phyloP scores from a whole-genome alignment of 2,113 vertebrate species.

The Poecile atricapillus region DNA sequence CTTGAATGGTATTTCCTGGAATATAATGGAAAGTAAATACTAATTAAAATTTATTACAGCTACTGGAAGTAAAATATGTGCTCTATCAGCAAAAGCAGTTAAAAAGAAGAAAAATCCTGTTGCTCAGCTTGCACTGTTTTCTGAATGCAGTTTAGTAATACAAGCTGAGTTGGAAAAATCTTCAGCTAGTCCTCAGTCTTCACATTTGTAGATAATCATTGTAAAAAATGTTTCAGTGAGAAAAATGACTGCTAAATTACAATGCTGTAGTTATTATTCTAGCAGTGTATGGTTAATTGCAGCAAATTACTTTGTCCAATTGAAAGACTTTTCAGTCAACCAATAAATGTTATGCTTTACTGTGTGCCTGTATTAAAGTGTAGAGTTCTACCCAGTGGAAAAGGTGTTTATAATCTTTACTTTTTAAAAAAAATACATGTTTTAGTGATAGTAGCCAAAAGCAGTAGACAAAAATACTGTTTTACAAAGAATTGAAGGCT shows the following conservation, averaged over 20 bases:
- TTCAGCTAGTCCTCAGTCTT: background rate
- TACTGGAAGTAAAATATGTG: background rate
- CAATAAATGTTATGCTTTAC: background rate
- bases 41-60: background rate
- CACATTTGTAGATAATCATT: background rate
- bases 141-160: background rate
- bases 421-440: rapidly evolving
- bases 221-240: background rate
- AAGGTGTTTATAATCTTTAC: background rate
- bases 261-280: background rate
- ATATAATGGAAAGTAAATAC: background rate
- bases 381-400: background rate
- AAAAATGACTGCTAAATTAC: background rate
- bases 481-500: background rate
- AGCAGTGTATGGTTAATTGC: background rate
- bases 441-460: background rate
- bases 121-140: background rate
- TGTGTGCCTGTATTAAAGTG: background rate
- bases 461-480: background rate
- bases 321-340: background rate
- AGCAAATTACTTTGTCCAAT: background rate
- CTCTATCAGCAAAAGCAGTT: background rate
- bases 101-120: background rate
- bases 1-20: background rate
- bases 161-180: background rate